Base-by-base conservation (phyloP, 2,888 invertebrate genomes). In the Diploptera punctata region DNA sequence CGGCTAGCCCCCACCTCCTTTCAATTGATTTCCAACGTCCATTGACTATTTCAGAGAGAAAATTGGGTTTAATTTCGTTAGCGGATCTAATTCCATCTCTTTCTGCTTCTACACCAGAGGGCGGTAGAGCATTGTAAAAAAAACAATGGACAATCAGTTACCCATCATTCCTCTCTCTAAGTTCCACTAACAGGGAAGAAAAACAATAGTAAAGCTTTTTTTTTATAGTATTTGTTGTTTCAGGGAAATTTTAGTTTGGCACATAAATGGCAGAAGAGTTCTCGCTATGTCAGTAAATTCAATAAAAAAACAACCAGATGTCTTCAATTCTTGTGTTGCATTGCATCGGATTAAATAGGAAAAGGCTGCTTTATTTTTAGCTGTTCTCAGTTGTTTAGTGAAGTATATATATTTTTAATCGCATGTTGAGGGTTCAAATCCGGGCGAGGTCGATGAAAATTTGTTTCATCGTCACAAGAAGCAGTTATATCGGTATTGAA, bases 41-140 rank as follows among this genome's bases (percentile, higher is more conserved):
- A 62, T 43, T 43, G 49, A 33, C 67, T 67, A 67, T 67, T 67
- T 29, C 49, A 49, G 52, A 67, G 49, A 52, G 67, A 67, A 67
- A 67, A 67, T 67, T 67, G 67, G n/a, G 49, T 67, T 67, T 67
- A 67, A 67, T 67, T 67, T 52, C 49, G 52, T 52, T 47, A 67
- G 49, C 31, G 43, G 43, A 62, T 62, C 62, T 62, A 33, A 24
- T 43, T 43, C 62, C 38, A 3, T 38, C 61, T 33, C 33, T 61
- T 31, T 24, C 62, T 62, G 38, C 4, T 7, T 29, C 38, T 38
- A 61, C 19, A 61, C 33, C 24, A 38, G 43, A 62, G 43, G 62
- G 38, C 19, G 43, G 62, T 16, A 21, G 16, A 62, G 62, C 43
- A 24, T 43, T 38, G 38, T 43, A 62, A 38, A 62, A n/a, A 62